phyloP scores from a whole-genome alignment of 2,888 invertebrate genomes.

The Hybos culiciformis region DNA sequence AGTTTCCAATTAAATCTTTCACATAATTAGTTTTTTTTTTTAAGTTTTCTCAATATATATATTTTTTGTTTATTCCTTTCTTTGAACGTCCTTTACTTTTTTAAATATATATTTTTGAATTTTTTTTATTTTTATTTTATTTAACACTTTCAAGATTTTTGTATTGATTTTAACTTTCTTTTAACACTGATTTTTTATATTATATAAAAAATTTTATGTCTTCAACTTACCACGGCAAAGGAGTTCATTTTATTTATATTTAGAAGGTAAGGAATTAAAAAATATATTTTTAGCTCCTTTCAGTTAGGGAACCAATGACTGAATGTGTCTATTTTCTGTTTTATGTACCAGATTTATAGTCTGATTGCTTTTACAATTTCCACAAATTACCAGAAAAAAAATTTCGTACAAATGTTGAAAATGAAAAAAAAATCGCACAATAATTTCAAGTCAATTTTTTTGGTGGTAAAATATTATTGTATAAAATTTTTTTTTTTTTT shows the following conservation, averaged over 20 bases:
- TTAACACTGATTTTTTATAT: background rate
- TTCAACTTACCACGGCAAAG: conserved; percentile 36
- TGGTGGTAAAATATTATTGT: background rate
- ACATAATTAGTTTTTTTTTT: background rate
- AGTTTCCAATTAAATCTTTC: no score
- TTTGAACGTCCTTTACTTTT: background rate
- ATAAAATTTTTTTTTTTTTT: background rate
- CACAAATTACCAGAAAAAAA: no score
- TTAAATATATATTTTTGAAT: background rate
- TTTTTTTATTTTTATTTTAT: conserved; percentile 1
- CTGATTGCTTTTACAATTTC: conserved; percentile 15
- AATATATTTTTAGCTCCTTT: conserved; percentile 36
- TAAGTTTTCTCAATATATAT: background rate
- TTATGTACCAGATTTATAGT: conserved; percentile 12
- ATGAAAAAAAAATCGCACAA: no score
- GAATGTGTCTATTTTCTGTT: conserved; percentile 33
- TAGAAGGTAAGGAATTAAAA: conserved; percentile 27
- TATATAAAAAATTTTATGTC: background rate
- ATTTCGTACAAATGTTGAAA: no score
- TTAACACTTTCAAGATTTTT: conserved; percentile 2
- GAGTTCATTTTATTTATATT: conserved; percentile 35
- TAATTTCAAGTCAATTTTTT: background rate
- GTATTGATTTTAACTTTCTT: conserved; percentile 2
- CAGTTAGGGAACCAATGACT: conserved; percentile 37
- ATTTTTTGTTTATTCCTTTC: background rate